phyloP scores from a whole-genome alignment of 2,797 vertebrate genomes.

The Nannoperca obscura region DNA sequence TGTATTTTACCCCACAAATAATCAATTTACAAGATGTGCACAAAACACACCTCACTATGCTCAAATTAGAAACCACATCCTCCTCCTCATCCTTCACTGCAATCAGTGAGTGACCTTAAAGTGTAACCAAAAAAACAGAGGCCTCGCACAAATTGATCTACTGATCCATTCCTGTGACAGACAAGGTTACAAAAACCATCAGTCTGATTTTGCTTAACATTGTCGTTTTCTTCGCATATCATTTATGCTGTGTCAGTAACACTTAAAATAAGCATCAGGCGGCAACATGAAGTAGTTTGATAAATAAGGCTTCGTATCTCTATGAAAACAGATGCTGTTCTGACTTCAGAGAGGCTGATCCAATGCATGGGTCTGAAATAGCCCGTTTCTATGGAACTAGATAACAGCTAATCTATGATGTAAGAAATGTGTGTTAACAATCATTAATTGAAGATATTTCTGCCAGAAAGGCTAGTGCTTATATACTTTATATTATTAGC shows the following conservation, averaged over 20 bases:
- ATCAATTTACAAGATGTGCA: neutral
- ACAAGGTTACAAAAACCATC: neutral
- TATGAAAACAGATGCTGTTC: neutral
- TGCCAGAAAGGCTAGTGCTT: too few species aligned
- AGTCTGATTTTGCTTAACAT: too few species aligned
- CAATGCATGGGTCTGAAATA: neutral
- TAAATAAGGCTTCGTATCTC: neutral
- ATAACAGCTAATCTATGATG: neutral
- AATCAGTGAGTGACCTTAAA: slow-evolving; percentile 9
- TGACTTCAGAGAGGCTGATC: neutral
- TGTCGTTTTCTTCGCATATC: neutral
- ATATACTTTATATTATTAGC: too few species aligned
- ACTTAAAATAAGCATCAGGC: neutral
- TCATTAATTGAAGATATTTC: neutral
- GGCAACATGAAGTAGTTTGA: neutral
- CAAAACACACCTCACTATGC: slow-evolving; percentile 2
- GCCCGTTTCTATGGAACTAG: neutral
- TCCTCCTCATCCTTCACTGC: neutral
- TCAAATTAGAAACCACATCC: neutral
- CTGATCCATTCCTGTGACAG: neutral
- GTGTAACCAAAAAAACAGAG: neutral
- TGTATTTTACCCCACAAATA: slow-evolving; percentile 3
- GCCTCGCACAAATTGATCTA: neutral
- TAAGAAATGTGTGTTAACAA: neutral
- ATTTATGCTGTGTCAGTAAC: neutral